Evolutionary conservation across 2,113 vertebrate genomes (phyloP), one percentile per base, ranked within the genome.

Genomic region (Pygoscelis antarcticus): DNA sequence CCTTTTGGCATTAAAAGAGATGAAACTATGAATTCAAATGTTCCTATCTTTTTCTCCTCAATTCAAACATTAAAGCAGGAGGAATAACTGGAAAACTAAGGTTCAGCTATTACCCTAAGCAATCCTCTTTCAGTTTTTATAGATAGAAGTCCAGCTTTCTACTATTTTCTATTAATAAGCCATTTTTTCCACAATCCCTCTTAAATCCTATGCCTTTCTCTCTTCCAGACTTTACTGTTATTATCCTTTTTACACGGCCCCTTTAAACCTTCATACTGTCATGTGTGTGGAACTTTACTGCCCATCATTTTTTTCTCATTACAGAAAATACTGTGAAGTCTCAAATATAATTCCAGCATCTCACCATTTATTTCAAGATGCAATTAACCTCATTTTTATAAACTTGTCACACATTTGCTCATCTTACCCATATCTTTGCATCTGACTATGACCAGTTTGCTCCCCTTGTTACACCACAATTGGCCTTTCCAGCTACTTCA

Each of bases 311-410:
- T 66, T 68, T 71, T 74, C 58, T 70, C 62, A 58, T 70, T 81
- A 46, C 29, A 70, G 57, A 90, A 74, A 87, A 72, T 36, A 49
- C 36, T 68, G 10, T 71, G 58, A 93, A 86, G 64, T 77, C 82
- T 79, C 71, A 62, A 83, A 85, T 34, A 90, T 25, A 77, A 75
- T 87, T 89, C 57, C 72, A 95, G 27, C 27, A 77, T 25, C 54
- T 93, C 77, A 76, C 19, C 36, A 83, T 69, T 79, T 87, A 62
- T 91, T 91, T 94, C 70, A 91, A 87, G 65, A 85, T 79, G 65
- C 61, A 96, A 65, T 94, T 89, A 91, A 86, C 64, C 52, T 87
- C 18, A 60, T 92, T 96, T 92, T 89, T 57, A 89, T 71, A 87
- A 95, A 68, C 15, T 60, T 58, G 29, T 71, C 20, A 76, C 54